Evolutionary conservation across 2,888 invertebrate species (phyloP).

Genomic region (Cremastobaeus sp.): DNA sequence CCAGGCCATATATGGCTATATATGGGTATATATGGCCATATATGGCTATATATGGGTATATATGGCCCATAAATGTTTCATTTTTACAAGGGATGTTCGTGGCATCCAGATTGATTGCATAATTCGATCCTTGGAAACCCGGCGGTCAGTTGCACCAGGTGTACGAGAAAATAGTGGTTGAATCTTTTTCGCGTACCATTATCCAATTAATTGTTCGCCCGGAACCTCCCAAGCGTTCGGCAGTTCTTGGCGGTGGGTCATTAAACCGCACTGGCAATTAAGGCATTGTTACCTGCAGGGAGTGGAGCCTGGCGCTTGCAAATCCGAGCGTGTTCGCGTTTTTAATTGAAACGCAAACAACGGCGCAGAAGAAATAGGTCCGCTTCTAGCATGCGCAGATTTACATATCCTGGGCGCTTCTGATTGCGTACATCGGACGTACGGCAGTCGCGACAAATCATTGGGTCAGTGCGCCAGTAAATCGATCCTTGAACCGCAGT

Average conservation of each 20-base stretch:
- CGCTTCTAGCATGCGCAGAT: constrained; percentile 44
- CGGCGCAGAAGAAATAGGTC: constrained; percentile 37
- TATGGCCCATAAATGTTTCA: too few relatives aligned
- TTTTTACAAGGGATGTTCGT: too few relatives aligned
- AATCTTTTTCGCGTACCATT: constrained; percentile 32
- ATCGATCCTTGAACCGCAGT: constrained; percentile 59
- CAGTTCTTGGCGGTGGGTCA: constrained; percentile 32
- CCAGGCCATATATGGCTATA: too few relatives aligned
- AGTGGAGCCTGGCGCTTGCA: constrained; percentile 12
- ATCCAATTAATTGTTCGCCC: constrained; percentile 43
- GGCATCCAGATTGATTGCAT: constrained; percentile 52
- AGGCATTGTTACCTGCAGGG: constrained; percentile 29
- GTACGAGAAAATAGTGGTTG: constrained; percentile 26
- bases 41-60: too few relatives aligned
- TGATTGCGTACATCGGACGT: constrained; percentile 57
- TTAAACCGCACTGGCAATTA: constrained; percentile 41
- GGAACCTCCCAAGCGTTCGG: constrained; percentile 28
- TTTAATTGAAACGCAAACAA: constrained; percentile 35
- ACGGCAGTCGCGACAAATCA: constrained; percentile 52
- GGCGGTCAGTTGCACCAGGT: constrained; percentile 22
- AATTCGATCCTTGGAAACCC: constrained; percentile 27
- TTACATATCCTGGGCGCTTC: constrained; percentile 46
- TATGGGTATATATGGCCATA: too few relatives aligned
- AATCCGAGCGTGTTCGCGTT: constrained; percentile 16
- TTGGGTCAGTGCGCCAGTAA: constrained; percentile 60